Percentiles rank a stretch among this genome's conserved stretches.
phyloP scores from a whole-genome alignment of 2,888 invertebrate species.

The Sarcophaga carnaria region DNA sequence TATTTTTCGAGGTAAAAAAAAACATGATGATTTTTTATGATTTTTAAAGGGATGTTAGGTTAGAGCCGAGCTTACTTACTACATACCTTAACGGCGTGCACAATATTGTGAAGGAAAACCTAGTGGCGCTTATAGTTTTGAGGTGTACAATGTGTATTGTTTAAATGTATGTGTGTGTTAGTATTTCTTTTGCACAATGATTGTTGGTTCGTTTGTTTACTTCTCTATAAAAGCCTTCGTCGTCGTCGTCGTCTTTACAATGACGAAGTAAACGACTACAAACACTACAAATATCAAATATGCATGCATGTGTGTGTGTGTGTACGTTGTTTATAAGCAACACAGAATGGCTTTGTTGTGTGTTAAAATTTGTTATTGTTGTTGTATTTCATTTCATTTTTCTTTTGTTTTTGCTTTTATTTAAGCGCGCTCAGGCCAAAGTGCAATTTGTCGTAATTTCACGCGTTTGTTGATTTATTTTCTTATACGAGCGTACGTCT shows the following conservation, averaged over 20 bases:
- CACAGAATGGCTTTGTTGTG: not conserved
- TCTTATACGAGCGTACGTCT: constrained; percentile 49
- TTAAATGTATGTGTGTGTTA: not conserved
- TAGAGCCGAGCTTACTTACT: not conserved
- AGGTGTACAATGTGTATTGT: not conserved
- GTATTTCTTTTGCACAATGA: not conserved
- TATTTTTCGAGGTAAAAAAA: constrained; percentile 61
- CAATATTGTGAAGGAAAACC: not conserved
- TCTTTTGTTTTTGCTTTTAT: constrained; percentile 55
- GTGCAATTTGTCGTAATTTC: constrained; percentile 71
- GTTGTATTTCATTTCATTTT: not conserved
- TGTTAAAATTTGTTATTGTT: not conserved
- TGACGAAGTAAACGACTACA: not conserved
- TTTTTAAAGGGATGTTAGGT: not conserved
- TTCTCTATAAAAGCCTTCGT: not conserved
- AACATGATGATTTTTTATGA: not conserved
- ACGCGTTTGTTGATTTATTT: constrained; percentile 69
- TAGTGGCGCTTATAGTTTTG: not conserved
- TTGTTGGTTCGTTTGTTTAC: not conserved
- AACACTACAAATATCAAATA: not conserved
- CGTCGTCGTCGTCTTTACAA: not conserved
- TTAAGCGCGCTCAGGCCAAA: constrained; percentile 68
- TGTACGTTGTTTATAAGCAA: not conserved
- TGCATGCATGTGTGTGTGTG: not conserved
- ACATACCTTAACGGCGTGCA: too few species aligned